Evolutionary conservation across 30 jellyfish, hydroid and myxozoan species (phyloP).

Genomic region (Turritopsis dohrnii): DNA sequence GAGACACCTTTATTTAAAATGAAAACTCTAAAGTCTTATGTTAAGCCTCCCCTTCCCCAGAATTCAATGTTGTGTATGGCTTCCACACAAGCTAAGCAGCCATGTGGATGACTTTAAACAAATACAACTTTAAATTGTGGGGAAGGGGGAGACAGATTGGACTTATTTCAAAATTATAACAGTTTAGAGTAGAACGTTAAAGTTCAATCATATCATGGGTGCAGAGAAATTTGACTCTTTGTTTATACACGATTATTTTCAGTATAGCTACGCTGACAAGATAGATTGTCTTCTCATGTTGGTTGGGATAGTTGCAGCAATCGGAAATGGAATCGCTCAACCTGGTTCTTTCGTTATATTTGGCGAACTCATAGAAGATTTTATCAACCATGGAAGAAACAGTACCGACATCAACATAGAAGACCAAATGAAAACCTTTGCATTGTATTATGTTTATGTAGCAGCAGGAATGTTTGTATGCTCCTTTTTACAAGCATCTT

Average conservation of each 20-base stretch:
- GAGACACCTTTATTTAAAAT: too few relatives aligned
- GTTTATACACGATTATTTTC: slow-evolving; percentile 16
- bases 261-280: slow-evolving; percentile 62
- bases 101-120: too few relatives aligned
- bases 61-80: too few relatives aligned
- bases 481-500: slow-evolving; percentile 70
- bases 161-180: neutral
- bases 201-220: too few relatives aligned
- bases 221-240: too few relatives aligned
- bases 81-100: too few relatives aligned
- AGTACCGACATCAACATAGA: slow-evolving; percentile 37
- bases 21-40: too few relatives aligned
- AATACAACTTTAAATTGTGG: too few relatives aligned
- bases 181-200: neutral
- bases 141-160: too few relatives aligned
- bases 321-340: slow-evolving; percentile 73
- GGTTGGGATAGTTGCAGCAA: slow-evolving; percentile 54
- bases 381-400: slow-evolving; percentile 40
- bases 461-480: slow-evolving; percentile 46
- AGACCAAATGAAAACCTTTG: slow-evolving; percentile 64
- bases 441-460: slow-evolving; percentile 38
- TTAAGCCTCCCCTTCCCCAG: too few relatives aligned
- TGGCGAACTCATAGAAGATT: slow-evolving; percentile 69
- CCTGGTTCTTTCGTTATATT: slow-evolving; percentile 59
- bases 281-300: slow-evolving; percentile 40